These are phyloP conservation scores for Xiphophorus couchianus DNA, from an alignment of 2,113 vertebrate genomes.

Conservation along the genomic window DNA sequence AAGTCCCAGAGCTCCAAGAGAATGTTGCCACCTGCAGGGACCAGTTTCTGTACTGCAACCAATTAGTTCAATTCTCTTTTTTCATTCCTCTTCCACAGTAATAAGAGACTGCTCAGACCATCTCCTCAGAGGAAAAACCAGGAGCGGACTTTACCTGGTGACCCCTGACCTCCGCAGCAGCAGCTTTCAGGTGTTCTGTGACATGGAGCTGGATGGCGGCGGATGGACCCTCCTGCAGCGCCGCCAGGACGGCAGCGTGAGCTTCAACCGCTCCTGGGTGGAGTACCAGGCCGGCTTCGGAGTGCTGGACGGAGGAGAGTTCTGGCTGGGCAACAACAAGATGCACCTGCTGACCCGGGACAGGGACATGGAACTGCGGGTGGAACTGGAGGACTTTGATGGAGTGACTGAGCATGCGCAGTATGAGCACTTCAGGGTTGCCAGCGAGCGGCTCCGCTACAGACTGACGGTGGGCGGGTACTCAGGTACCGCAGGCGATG, in stretches of 20 bases:
- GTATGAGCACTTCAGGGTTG: conserved; percentile 90
- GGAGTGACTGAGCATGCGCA: conserved; percentile 83
- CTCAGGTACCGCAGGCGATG: conserved; percentile 77
- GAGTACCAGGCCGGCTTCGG: conserved; percentile 94
- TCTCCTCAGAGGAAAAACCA: conserved; percentile 72
- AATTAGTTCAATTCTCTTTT: too few relatives aligned
- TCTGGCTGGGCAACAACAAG: conserved; percentile 94
- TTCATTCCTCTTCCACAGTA: not conserved
- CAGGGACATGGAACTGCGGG: conserved; percentile 88
- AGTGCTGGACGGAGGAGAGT: conserved; percentile 83
- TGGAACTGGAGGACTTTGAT: conserved; percentile 92
- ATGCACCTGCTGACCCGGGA: conserved; percentile 91
- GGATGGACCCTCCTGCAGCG: conserved; percentile 93
- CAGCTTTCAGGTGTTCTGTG: conserved; percentile 88
- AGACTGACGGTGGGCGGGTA: conserved; percentile 85
- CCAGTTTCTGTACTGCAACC: too few relatives aligned
- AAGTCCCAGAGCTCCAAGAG: too few relatives aligned
- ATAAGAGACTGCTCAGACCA: conserved; percentile 90
- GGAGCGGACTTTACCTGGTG: conserved; percentile 84
- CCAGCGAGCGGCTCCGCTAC: conserved; percentile 88
- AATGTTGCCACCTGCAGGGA: too few relatives aligned
- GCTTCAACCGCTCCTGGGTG: conserved; percentile 91
- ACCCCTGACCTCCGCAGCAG: conserved; percentile 81
- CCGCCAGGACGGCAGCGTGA: conserved; percentile 87
- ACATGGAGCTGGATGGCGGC: conserved; percentile 89